Percentiles rank a stretch among this genome's conserved stretches.
Evolutionary conservation across 2,113 vertebrate genomes (phyloP).

Genomic region (Odontophorus gujanensis): DNA sequence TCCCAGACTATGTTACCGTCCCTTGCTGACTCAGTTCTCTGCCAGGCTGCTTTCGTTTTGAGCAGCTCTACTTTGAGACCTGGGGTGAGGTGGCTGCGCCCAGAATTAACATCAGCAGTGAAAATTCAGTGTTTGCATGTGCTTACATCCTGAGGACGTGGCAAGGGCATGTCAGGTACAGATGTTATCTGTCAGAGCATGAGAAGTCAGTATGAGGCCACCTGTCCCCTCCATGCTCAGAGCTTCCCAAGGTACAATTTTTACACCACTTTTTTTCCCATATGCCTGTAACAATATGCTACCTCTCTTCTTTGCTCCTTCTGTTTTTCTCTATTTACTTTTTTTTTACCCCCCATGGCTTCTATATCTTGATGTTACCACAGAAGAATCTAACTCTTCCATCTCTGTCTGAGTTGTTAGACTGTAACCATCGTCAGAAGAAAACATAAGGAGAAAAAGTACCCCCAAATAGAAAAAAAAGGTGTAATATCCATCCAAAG

Average conservation of each 20-base stretch:
- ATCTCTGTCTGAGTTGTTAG: not conserved
- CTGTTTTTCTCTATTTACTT: not conserved
- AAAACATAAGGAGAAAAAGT: not conserved
- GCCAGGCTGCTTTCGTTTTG: not conserved
- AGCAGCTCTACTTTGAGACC: not conserved
- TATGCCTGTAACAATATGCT: rapidly evolving
- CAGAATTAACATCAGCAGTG: not conserved
- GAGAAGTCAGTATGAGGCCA: not conserved
- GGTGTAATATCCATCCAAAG: not conserved
- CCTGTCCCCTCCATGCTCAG: not conserved
- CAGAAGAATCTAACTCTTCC: not conserved
- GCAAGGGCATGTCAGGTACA: not conserved
- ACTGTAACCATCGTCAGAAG: not conserved
- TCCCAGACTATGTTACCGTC: not conserved
- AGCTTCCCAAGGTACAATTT: not conserved
- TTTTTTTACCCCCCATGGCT: too few relatives aligned
- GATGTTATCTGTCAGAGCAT: not conserved
- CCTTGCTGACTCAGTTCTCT: not conserved
- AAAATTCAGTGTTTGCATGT: not conserved
- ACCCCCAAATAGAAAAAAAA: not conserved
- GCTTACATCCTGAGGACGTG: not conserved
- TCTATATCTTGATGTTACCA: not conserved
- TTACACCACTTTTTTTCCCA: not conserved
- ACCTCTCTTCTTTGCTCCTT: not conserved
- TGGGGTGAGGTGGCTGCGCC: not conserved